These are phyloP conservation scores for Hydrolagus affinis DNA, from an alignment of 2,113 vertebrate genomes.

Conservation along the genomic window DNA sequence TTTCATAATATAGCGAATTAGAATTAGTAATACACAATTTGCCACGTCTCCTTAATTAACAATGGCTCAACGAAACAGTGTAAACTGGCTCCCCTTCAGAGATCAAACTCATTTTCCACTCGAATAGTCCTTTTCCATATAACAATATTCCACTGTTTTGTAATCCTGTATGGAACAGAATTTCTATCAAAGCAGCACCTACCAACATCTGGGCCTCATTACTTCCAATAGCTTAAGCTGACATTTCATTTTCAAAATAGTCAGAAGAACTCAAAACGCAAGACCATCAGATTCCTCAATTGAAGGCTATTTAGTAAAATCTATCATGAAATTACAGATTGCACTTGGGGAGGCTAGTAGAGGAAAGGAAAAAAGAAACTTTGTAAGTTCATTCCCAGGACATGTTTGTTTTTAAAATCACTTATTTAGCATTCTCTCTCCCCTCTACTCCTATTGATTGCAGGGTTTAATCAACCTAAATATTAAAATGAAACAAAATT, in stretches of 20 bases:
- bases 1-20: background rate
- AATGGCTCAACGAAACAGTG: background rate
- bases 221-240: slow-evolving; percentile 4
- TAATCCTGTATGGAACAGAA: slow-evolving; percentile 1
- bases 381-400: slow-evolving; percentile 18
- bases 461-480: background rate
- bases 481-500: background rate
- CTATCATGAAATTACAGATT: background rate
- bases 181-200: slow-evolving; percentile 13
- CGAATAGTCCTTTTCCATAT: background rate
- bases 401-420: background rate
- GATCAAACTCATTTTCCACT: slow-evolving; percentile 29
- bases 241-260: slow-evolving; percentile 7
- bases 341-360: background rate
- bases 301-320: background rate
- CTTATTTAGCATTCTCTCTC: background rate
- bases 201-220: background rate
- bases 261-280: slow-evolving; percentile 23
- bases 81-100: slow-evolving; percentile 24
- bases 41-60: background rate
- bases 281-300: slow-evolving; percentile 8
- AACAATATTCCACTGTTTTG: slow-evolving; percentile 24
- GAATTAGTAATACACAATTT: background rate
- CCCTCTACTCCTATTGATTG: no score
- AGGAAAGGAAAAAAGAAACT: background rate